Percentiles rank a stretch among this genome's conserved stretches.
Conservation (phyloP, 2,888 invertebrate species). For the Prosopocoilus inquinatus region DNA sequence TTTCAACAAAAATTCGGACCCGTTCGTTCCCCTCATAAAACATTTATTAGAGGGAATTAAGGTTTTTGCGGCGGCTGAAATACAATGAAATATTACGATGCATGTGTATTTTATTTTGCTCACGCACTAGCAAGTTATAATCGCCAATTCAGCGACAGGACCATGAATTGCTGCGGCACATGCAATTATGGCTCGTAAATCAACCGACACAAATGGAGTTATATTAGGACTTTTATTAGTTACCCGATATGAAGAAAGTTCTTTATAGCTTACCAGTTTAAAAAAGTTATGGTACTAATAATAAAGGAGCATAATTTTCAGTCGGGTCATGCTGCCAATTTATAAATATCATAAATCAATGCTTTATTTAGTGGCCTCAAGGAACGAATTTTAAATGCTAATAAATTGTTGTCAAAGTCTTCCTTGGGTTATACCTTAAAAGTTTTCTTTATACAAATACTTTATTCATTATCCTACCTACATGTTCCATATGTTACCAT, state of each 20-base stretch:
- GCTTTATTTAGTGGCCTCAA: too few species aligned
- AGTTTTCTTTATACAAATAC: too few species aligned
- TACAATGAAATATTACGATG: conserved; percentile 37
- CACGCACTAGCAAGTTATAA: conserved; percentile 41
- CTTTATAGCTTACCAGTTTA: conserved; percentile 23
- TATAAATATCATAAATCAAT: too few species aligned
- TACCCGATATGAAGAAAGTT: conserved; percentile 29
- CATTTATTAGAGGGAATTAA: background rate
- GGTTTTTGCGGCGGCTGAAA: conserved; percentile 31
- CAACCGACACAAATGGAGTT: conserved; percentile 44
- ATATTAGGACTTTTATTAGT: conserved; percentile 43
- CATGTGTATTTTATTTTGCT: conserved; percentile 35
- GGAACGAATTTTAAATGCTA: too few species aligned
- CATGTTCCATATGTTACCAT: too few species aligned
- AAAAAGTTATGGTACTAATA: conserved; percentile 19
- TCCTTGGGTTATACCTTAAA: too few species aligned
- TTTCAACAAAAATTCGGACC: too few species aligned
- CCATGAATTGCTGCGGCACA: conserved; percentile 44
- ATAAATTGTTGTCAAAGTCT: too few species aligned
- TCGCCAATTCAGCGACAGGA: conserved; percentile 35
- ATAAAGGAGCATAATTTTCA: conserved; percentile 24
- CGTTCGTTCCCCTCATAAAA: background rate
- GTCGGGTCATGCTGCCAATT: conserved; percentile 13
- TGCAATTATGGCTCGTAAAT: conserved; percentile 47
- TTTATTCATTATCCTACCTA: too few species aligned